A percentile compares a stretch with the other conserved stretches of the same genome.
Evolutionary conservation across 1,140 invertebrate species (phyloP).

Genomic region (Galendromus occidentalis): DNA sequence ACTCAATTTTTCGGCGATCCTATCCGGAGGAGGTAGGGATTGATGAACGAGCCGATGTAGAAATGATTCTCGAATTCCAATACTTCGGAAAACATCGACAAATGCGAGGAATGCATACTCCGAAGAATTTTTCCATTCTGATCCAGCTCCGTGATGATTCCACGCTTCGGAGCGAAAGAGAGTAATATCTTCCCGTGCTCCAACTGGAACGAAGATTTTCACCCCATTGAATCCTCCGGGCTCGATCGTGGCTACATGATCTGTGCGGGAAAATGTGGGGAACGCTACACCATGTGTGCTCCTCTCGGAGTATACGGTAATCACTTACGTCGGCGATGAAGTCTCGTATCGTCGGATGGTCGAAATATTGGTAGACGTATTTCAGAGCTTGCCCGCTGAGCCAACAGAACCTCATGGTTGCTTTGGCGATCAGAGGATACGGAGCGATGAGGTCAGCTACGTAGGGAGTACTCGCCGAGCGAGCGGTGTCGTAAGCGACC

Average conservation of each 20-base stretch:
- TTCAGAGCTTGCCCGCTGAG: slow-evolving; percentile 18
- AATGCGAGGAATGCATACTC: slow-evolving; percentile 27
- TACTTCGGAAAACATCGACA: slow-evolving; percentile 25
- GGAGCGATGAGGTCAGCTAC: slow-evolving; percentile 24
- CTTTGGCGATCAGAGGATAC: slow-evolving; percentile 26
- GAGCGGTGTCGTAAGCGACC: slow-evolving; percentile 35
- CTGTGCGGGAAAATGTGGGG: too few species aligned
- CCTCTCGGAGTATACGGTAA: slow-evolving; percentile 18
- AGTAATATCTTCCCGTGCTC: slow-evolving; percentile 18
- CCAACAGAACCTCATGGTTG: slow-evolving; percentile 22
- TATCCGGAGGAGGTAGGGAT: slow-evolving; percentile 19
- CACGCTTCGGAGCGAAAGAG: slow-evolving; percentile 24
- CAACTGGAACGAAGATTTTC: slow-evolving; percentile 15
- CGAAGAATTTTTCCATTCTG: slow-evolving; percentile 41
- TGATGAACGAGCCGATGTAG: slow-evolving; percentile 47
- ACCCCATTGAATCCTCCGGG: too few species aligned
- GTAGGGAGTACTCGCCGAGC: slow-evolving; percentile 22
- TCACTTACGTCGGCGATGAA: slow-evolving; percentile 33
- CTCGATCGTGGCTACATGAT: not conserved
- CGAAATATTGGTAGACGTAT: slow-evolving; percentile 14
- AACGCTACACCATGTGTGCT: too few species aligned
- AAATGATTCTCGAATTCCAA: slow-evolving; percentile 28
- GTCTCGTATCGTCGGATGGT: slow-evolving; percentile 9
- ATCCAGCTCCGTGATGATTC: slow-evolving; percentile 38
- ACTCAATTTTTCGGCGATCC: not conserved